Base-by-base conservation (phyloP, 2,797 vertebrate species). In the Oophaga sylvatica region DNA sequence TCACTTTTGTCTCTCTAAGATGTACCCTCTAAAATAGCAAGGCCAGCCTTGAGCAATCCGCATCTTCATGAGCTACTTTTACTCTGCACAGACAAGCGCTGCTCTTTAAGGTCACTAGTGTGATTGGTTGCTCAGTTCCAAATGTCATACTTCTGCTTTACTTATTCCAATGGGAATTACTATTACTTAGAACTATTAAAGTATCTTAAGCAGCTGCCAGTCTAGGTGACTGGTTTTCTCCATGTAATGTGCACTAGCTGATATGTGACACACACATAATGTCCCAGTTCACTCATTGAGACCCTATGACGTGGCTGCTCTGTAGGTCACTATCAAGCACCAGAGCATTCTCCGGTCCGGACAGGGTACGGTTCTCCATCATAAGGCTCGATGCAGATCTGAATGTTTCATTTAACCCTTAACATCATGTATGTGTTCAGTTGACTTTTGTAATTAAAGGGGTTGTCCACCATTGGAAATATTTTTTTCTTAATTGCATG, bases 41-140 rank as follows among this genome's bases (percentile, higher is more conserved):
- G 9, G 31, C 11, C 41, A 75, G 22, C 71, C 71, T 70, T 48
- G 20, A 22, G 3, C 41, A 12, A n/a, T 73, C 35, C 45, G 70
- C 8, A 20, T 41, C 35, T 48, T 22, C 71, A 13, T 75, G 71
- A 48, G 6, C 20, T 48, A 45, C 22, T 48, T 26, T 16, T 6
- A 26, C 48, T 26, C 4, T 77, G 12, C 22, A 41, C 35, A 41
- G 68, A 19, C 68, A 71, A 71, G 29, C 6, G 1, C 5, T 20
- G 70, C 31, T 77, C 48, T 56, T 26, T 56, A 77, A 56, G 75
- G 71, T 75, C 45, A 75, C 22, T 20, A 0, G 12, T 22, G 45
- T 76, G 48, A 77, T 77, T 77, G n/a, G 75, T 56, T 77, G 48
- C 22, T 56, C 75, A 77, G 26, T 56, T 16, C 45, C 13, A 77